Percentiles rank a stretch among this genome's conserved stretches.
Evolutionary conservation across 1,140 invertebrate genomes (phyloP).

Genomic region (Popillia japonica): DNA sequence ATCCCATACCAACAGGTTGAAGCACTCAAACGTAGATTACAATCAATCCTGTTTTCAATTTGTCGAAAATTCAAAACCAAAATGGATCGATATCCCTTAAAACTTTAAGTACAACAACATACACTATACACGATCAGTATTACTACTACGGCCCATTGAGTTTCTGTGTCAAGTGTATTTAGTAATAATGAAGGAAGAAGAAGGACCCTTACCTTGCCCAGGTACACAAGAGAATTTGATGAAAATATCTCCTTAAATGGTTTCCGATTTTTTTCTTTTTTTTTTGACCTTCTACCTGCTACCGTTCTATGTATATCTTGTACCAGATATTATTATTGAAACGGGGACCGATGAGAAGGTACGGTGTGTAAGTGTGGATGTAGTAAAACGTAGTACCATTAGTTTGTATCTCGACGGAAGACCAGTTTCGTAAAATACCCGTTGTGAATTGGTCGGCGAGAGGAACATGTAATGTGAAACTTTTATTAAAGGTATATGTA

Average conservation of each 20-base stretch:
- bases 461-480: slow-evolving; percentile 30
- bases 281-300: slow-evolving; percentile 4
- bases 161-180: slow-evolving; percentile 34
- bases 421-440: slow-evolving; percentile 21
- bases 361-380: background rate
- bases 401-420: slow-evolving; percentile 12
- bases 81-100: slow-evolving; percentile 17
- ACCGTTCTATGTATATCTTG: slow-evolving; percentile 1
- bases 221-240: slow-evolving; percentile 8
- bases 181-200: background rate
- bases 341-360: too few species aligned
- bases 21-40: slow-evolving; percentile 4
- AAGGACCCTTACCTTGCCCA: slow-evolving; percentile 14
- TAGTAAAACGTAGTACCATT: slow-evolving; percentile 5
- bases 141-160: slow-evolving; percentile 18
- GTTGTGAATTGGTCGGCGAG: slow-evolving; percentile 17
- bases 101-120: slow-evolving; percentile 1
- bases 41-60: slow-evolving; percentile 27
- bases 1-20: slow-evolving; percentile 4
- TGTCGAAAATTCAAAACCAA: slow-evolving; percentile 2
- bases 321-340: background rate
- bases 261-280: slow-evolving; percentile 9
- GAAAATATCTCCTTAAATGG: slow-evolving; percentile 32
- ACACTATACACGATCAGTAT: background rate
- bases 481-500: background rate